These are phyloP conservation scores for Theretra japonica DNA, from an alignment of 2,888 invertebrate genomes.

Conservation along the genomic window DNA sequence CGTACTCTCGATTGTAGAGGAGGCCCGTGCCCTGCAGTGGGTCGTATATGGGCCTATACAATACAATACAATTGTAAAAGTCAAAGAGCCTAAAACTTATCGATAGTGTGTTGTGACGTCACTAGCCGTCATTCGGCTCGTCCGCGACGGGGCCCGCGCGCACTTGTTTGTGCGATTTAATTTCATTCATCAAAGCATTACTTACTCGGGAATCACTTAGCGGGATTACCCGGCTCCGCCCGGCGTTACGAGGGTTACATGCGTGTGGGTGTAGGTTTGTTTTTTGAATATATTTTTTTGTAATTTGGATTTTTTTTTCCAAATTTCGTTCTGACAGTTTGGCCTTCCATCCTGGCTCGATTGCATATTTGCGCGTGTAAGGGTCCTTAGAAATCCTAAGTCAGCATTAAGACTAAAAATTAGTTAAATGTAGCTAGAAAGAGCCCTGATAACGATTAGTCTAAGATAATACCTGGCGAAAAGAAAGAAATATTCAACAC, in stretches of 20 bases:
- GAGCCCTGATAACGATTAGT: no score
- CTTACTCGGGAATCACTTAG: slow-evolving; percentile 83
- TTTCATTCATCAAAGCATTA: slow-evolving; percentile 85
- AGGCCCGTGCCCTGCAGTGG: no score
- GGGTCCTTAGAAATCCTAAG: no score
- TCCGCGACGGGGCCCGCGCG: slow-evolving; percentile 68
- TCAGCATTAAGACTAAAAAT: no score
- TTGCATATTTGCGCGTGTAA: no score
- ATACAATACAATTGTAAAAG: background rate
- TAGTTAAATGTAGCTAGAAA: no score
- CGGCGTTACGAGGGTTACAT: slow-evolving; percentile 30
- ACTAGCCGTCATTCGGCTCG: slow-evolving; percentile 54
- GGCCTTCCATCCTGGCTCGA: no score
- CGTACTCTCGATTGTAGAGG: no score
- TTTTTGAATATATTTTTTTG: background rate
- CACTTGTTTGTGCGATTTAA: slow-evolving; percentile 85
- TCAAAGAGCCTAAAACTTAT: slow-evolving; percentile 16
- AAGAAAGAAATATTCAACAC: no score
- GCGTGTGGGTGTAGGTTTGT: background rate
- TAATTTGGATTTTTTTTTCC: background rate
- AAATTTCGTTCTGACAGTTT: no score
- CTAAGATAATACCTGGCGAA: no score
- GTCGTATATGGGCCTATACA: no score
- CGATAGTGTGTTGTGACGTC: slow-evolving; percentile 48
- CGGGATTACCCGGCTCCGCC: slow-evolving; percentile 75